These are phyloP conservation scores for Elaphurus davidianus DNA, from an alignment of 2,113 vertebrate species.

Conservation along the genomic window DNA sequence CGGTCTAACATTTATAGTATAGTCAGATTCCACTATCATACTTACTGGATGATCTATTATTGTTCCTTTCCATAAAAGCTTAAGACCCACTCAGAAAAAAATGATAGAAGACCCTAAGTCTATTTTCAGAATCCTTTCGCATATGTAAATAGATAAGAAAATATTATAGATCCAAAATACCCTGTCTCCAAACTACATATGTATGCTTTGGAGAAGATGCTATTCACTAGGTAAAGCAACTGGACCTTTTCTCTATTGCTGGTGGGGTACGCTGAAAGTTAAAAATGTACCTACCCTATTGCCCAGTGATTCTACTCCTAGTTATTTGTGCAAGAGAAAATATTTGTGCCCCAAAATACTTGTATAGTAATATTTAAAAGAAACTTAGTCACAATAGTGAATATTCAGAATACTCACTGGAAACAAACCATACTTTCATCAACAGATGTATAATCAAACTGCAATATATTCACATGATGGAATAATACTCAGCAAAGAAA, in stretches of 20 bases:
- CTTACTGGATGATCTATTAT: neutral
- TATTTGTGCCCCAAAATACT: neutral
- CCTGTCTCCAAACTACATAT: neutral
- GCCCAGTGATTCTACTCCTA: neutral
- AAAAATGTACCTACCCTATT: neutral
- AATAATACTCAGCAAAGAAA: neutral
- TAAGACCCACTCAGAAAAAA: neutral
- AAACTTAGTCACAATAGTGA: neutral
- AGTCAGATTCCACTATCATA: neutral
- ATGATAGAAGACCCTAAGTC: neutral
- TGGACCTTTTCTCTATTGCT: neutral
- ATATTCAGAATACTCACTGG: neutral
- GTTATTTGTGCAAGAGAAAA: neutral
- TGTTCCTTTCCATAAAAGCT: conserved; percentile 7
- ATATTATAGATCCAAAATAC: neutral
- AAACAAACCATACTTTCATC: conserved; percentile 23
- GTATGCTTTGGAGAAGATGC: neutral
- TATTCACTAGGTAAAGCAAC: neutral
- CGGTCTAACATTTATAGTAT: neutral
- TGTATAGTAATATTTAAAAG: neutral
- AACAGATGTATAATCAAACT: neutral
- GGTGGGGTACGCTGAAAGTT: neutral
- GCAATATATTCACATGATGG: neutral
- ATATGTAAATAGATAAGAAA: neutral
- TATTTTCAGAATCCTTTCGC: neutral